Evolutionary conservation across 2,113 vertebrate species (phyloP).

Genomic region (Brachirus orientalis): DNA sequence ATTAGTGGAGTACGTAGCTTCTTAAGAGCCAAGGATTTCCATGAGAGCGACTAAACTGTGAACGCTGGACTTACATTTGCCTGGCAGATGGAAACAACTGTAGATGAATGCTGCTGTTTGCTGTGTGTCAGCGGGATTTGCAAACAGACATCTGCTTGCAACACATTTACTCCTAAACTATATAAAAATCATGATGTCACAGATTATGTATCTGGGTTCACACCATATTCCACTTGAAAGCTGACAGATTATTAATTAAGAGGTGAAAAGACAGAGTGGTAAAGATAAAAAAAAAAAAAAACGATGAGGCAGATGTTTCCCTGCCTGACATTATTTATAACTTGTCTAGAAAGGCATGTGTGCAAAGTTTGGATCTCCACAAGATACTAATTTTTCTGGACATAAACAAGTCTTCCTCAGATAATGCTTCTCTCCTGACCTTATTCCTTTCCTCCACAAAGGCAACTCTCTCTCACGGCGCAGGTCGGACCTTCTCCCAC

Average conservation of each 20-base stretch:
- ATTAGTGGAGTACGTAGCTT: no score
- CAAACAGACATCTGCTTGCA: neutral
- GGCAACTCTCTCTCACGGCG: slow-evolving; percentile 14
- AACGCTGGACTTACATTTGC: no score
- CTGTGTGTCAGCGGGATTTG: neutral
- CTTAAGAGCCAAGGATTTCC: no score
- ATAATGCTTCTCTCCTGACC: slow-evolving; percentile 33
- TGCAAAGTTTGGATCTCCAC: slow-evolving; percentile 4
- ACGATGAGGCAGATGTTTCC: neutral
- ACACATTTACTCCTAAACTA: neutral
- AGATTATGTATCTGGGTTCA: no score
- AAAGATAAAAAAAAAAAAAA: slow-evolving; percentile 1
- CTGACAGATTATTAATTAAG: no score
- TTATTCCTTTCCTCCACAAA: slow-evolving; percentile 24
- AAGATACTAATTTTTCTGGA: neutral
- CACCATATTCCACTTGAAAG: no score
- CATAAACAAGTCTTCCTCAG: slow-evolving; percentile 8
- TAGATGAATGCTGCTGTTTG: neutral
- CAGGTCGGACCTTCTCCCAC: slow-evolving; percentile 42
- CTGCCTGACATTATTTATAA: neutral
- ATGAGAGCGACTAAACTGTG: no score
- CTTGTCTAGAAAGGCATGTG: neutral
- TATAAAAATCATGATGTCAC: no score
- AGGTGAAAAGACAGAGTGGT: neutral
- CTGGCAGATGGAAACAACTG: neutral